Conservation (phyloP, 2,797 vertebrate genomes). For the Anabas testudineus region DNA sequence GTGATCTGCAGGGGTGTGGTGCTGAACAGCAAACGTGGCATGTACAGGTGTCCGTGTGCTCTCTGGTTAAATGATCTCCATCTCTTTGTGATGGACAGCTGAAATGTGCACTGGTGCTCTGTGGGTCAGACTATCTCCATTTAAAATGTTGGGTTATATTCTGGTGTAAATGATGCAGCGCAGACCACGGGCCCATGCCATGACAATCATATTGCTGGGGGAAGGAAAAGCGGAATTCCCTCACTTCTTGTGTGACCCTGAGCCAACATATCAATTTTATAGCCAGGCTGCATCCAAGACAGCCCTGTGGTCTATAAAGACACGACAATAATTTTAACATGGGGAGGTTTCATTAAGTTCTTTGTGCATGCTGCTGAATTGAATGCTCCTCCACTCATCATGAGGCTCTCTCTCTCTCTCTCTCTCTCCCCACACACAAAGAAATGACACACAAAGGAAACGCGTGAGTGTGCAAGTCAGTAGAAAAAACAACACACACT, state of each 20-base stretch:
- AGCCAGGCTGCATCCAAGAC: conserved; percentile 33
- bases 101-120: background rate
- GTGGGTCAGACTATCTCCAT: conserved; percentile 24
- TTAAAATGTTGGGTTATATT: conserved; percentile 28
- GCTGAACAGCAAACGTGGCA: conserved; percentile 16
- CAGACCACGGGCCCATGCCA: conserved; percentile 32
- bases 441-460: conserved; percentile 75
- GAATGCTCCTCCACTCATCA: conserved; percentile 44
- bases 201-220: conserved; percentile 63
- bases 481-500: background rate
- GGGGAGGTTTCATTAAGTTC: conserved; percentile 32
- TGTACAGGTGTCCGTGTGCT: conserved; percentile 13
- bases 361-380: conserved; percentile 47
- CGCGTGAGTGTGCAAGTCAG: conserved; percentile 33
- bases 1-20: conserved; percentile 69
- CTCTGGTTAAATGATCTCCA: background rate
- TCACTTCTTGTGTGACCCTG: conserved; percentile 26
- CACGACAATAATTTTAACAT: conserved; percentile 51
- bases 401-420: too few species aligned
- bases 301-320: conserved; percentile 52
- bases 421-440: conserved; percentile 63
- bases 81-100: background rate
- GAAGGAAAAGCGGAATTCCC: conserved; percentile 52
- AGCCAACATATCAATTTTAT: conserved; percentile 64
- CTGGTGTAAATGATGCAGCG: conserved; percentile 59